Percentiles rank a stretch among this genome's conserved stretches.
Conservation (phyloP, 2,888 invertebrate genomes). For the Zhengitettix transpicula region DNA sequence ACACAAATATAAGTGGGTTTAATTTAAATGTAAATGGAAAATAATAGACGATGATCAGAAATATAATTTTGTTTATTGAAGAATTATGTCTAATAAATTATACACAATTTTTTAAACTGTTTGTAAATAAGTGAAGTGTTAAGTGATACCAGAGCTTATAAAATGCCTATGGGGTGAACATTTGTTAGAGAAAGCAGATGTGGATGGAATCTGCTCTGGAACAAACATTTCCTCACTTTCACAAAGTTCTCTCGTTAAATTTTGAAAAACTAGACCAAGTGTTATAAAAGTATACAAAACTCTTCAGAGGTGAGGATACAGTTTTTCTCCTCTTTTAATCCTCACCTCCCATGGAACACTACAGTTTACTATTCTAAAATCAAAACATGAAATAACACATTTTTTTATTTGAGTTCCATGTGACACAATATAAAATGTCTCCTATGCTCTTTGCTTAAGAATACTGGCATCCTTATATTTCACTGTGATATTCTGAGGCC, state of each 20-base stretch:
- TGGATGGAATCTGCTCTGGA: not conserved
- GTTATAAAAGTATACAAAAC: not conserved
- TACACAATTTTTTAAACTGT: no score
- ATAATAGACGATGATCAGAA: no score
- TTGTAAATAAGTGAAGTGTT: no score
- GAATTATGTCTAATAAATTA: no score
- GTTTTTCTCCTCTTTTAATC: not conserved
- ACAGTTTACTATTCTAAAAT: not conserved
- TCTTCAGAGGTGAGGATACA: not conserved
- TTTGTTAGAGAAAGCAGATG: not conserved
- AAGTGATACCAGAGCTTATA: no score
- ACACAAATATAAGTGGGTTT: no score
- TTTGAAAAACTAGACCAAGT: not conserved
- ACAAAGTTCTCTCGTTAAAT: not conserved
- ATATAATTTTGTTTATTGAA: no score
- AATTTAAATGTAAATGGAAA: no score
- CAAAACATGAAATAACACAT: not conserved
- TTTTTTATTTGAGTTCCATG: not conserved
- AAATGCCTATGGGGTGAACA: not conserved
- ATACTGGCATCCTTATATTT: slow-evolving; percentile 7
- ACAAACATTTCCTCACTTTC: not conserved
- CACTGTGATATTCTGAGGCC: slow-evolving; percentile 13
- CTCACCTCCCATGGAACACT: not conserved
- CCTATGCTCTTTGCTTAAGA: not conserved
- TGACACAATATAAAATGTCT: not conserved